Evolutionary conservation across 2,113 vertebrate genomes (phyloP).

Genomic region (Hydrolagus affinis): DNA sequence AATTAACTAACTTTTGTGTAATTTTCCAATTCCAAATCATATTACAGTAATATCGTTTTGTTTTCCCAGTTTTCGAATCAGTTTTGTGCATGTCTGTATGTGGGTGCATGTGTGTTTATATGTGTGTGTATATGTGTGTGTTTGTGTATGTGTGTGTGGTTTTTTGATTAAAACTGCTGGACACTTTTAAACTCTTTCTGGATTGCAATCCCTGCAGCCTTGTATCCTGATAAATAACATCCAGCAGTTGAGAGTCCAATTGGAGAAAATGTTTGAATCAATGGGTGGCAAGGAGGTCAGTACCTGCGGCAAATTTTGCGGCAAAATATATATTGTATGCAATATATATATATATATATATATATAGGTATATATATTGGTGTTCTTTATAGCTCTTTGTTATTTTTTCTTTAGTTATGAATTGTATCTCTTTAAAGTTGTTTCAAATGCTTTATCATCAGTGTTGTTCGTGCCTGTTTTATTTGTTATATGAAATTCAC

Average conservation of each 20-base stretch:
- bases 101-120: no score
- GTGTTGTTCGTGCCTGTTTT: no score
- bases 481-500: neutral
- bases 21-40: no score
- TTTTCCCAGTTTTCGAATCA: no score
- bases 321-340: no score
- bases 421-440: neutral
- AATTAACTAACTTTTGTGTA: no score
- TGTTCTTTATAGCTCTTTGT: neutral
- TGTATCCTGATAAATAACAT: conserved; percentile 96
- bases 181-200: conserved; percentile 8
- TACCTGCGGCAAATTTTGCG: conserved; percentile 20
- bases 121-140: neutral
- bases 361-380: no score
- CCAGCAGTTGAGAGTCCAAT: conserved; percentile 85
- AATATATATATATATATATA: neutral
- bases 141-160: neutral
- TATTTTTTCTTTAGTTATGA: neutral
- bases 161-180: neutral
- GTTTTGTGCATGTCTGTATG: no score
- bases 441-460: neutral
- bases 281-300: conserved; percentile 96
- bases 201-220: conserved; percentile 55
- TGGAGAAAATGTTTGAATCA: conserved; percentile 98
- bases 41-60: no score